Evolutionary conservation across 2,113 vertebrate genomes (phyloP).

Genomic region (Crotophaga sulcirostris): DNA sequence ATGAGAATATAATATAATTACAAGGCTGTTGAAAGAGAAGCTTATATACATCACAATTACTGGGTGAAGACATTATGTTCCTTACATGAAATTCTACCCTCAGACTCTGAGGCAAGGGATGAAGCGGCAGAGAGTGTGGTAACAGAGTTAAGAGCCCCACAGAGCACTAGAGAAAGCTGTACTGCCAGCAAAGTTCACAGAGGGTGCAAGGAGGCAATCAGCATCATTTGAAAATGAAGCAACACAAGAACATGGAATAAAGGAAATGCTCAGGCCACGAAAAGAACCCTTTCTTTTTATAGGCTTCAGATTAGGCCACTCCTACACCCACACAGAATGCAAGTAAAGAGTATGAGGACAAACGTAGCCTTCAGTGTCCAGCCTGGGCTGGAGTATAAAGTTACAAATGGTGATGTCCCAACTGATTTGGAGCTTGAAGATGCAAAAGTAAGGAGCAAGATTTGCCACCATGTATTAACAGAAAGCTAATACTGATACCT

Average conservation of each 20-base stretch:
- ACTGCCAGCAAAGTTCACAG: neutral
- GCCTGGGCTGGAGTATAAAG: neutral
- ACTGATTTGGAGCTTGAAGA: neutral
- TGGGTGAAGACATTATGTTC: neutral
- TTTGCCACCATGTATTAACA: neutral
- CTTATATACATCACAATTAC: constrained; percentile 42
- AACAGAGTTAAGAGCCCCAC: neutral
- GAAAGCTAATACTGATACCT: neutral
- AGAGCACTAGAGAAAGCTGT: neutral
- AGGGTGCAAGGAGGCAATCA: neutral
- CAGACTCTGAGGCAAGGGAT: neutral
- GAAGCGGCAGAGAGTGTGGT: neutral
- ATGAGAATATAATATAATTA: constrained; percentile 45
- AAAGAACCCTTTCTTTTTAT: neutral
- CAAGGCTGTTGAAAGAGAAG: constrained; percentile 5
- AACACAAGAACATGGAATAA: neutral
- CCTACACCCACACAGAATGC: neutral
- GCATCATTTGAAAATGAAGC: neutral
- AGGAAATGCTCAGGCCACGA: neutral
- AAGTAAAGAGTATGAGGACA: neutral
- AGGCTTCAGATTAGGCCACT: neutral
- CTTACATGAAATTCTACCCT: neutral
- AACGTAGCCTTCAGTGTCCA: neutral
- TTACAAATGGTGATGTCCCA: neutral
- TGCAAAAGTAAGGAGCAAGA: neutral